These are phyloP conservation scores for Trachelus troglodyta DNA, from an alignment of 2,888 invertebrate species.

Conservation along the genomic window DNA sequence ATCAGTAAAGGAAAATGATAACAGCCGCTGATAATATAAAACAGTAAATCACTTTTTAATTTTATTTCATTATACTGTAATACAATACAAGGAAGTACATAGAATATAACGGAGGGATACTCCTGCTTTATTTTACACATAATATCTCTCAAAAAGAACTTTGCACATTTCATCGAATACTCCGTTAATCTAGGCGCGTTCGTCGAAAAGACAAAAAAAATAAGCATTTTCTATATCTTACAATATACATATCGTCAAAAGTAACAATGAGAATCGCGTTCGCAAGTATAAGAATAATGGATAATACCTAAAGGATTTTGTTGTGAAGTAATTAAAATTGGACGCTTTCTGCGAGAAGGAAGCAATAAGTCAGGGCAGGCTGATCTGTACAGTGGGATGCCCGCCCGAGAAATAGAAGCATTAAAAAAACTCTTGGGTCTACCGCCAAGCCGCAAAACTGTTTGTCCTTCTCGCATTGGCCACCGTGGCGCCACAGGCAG, in stretches of 20 bases:
- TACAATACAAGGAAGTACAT: no score
- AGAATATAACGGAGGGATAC: no score
- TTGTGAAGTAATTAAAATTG: neutral
- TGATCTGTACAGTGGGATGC: conserved; percentile 45
- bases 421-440: conserved; percentile 28
- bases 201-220: conserved; percentile 2
- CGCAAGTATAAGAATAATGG: no score
- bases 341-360: conserved; percentile 25
- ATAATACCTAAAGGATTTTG: no score
- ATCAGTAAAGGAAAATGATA: no score
- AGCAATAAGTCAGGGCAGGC: conserved; percentile 14
- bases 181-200: conserved; percentile 24
- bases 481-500: no score
- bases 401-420: conserved; percentile 42
- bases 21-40: no score
- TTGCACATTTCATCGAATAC: conserved; percentile 48
- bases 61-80: no score
- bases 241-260: conserved; percentile 26
- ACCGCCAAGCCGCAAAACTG: no score
- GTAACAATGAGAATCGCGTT: conserved; percentile 10
- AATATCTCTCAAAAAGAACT: conserved; percentile 39
- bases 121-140: conserved; percentile 35
- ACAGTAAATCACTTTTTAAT: no score
- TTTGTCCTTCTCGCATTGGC: no score
- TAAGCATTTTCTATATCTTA: conserved; percentile 34